Evolutionary conservation across 2,888 invertebrate species (phyloP).

Genomic region (Cenopis cana): DNA sequence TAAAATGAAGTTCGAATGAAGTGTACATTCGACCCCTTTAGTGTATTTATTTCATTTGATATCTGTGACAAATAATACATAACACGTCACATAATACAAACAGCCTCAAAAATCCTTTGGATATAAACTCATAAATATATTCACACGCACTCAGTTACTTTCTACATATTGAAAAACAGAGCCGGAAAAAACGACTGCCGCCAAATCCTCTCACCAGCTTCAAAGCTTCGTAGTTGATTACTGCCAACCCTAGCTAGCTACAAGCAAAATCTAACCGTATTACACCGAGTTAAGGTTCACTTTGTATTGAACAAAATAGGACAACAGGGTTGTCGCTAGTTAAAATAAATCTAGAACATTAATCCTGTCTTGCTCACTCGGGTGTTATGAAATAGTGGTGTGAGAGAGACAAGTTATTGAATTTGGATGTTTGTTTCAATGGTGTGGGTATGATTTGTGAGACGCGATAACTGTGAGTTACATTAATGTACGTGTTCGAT

Average conservation of each 20-base stretch:
- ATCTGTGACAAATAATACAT: too few species aligned
- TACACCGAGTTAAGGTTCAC: not conserved
- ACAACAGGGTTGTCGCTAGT: not conserved
- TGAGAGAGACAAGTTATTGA: slow-evolving; percentile 3
- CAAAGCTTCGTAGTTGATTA: slow-evolving; percentile 2
- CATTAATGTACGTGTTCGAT: slow-evolving; percentile 3
- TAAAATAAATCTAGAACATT: slow-evolving; percentile 1
- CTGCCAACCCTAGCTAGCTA: not conserved
- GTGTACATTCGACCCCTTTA: too few species aligned
- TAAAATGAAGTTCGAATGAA: too few species aligned
- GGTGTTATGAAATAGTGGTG: not conserved
- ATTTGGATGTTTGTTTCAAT: not conserved
- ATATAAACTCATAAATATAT: slow-evolving; percentile 3
- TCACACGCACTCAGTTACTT: not conserved
- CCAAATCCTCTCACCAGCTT: not conserved
- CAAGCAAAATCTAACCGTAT: not conserved
- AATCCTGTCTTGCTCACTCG: not conserved
- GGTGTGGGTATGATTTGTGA: slow-evolving; percentile 5
- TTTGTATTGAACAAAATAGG: not conserved
- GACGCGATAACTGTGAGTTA: not conserved
- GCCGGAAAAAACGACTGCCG: not conserved
- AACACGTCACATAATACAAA: not conserved
- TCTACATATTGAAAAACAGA: slow-evolving; percentile 9
- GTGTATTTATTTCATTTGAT: too few species aligned
- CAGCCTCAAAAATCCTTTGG: not conserved